These are phyloP conservation scores for Diploptera punctata DNA, from an alignment of 2,888 invertebrate genomes.

Conservation along the genomic window DNA sequence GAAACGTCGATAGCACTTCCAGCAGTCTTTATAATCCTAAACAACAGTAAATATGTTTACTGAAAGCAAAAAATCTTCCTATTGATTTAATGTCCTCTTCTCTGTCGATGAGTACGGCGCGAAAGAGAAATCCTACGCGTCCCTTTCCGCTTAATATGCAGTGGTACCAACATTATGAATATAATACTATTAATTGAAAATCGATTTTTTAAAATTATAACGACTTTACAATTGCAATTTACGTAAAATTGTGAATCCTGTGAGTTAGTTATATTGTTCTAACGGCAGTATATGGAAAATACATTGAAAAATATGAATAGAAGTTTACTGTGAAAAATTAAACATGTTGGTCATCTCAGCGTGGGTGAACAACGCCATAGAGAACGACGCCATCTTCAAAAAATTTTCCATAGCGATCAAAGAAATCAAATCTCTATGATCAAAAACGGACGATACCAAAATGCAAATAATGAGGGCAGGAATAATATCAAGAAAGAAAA, in stretches of 20 bases:
- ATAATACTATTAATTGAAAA: background rate
- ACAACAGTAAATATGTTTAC: background rate
- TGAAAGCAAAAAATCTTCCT: background rate
- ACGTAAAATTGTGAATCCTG: background rate
- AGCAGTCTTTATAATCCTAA: background rate
- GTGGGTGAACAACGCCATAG: background rate
- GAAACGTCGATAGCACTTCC: background rate
- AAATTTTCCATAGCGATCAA: no score
- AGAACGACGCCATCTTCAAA: no score
- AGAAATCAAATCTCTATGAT: no score
- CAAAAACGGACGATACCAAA: no score
- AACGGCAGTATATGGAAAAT: background rate
- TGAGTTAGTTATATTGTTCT: background rate
- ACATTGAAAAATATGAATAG: no score
- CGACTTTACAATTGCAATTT: no score
- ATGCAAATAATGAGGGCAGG: no score
- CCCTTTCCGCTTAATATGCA: background rate
- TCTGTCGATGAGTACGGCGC: background rate
- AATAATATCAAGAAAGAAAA: no score
- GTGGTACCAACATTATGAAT: background rate
- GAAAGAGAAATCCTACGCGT: background rate
- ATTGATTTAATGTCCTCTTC: slow-evolving; percentile 14
- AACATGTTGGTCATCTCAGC: no score
- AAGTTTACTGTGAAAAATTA: no score
- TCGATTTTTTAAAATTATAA: background rate